Conservation (phyloP, 2,797 vertebrate species). For the Mareca strepera region DNA sequence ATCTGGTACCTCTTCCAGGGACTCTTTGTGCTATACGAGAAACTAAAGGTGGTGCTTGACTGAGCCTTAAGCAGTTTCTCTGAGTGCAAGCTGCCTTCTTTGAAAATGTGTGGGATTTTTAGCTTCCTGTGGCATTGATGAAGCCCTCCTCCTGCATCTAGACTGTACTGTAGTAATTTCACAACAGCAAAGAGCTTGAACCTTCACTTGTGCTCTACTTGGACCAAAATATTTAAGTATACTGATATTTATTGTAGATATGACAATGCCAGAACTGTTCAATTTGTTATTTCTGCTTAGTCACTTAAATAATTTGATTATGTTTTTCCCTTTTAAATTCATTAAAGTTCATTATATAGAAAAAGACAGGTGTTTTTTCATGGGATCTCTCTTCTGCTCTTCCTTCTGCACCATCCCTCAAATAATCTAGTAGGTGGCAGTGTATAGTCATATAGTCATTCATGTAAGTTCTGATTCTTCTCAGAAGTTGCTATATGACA, state of each 20-base stretch:
- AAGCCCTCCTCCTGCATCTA: not conserved
- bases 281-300: not conserved
- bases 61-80: not conserved
- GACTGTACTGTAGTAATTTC: not conserved
- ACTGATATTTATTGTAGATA: not conserved
- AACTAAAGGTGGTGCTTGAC: not conserved
- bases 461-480: not conserved
- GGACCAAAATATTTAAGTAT: not conserved
- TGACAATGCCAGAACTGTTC: not conserved
- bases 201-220: not conserved
- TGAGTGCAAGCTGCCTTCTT: not conserved
- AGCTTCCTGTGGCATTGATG: fast-evolving
- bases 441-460: not conserved
- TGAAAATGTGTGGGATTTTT: not conserved
- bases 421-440: not conserved
- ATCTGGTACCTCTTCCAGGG: not conserved
- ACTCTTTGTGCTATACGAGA: not conserved
- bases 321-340: not conserved
- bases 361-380: not conserved
- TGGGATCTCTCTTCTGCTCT: not conserved
- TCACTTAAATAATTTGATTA: not conserved
- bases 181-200: not conserved
- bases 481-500: not conserved
- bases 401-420: not conserved
- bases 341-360: not conserved